Evolutionary conservation across 2,888 invertebrate species (phyloP).

Genomic region (Ormyrus thymus): DNA sequence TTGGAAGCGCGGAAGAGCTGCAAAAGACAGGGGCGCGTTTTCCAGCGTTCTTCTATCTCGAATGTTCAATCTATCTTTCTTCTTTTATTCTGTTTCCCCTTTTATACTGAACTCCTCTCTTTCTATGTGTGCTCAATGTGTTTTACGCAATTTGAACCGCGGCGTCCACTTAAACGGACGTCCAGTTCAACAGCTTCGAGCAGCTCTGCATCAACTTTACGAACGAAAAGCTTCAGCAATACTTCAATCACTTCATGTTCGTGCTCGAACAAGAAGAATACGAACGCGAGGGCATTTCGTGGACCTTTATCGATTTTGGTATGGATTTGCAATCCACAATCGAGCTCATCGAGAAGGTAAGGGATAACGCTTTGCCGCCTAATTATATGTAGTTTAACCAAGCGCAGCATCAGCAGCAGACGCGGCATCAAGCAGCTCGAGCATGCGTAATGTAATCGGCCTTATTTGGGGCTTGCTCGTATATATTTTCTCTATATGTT

Average conservation of each 20-base stretch:
- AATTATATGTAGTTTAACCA: slow-evolving; percentile 20
- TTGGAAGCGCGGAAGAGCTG: no score
- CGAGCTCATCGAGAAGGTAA: slow-evolving; percentile 93
- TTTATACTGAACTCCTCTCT: slow-evolving; percentile 54
- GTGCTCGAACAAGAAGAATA: slow-evolving; percentile 97
- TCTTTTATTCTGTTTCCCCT: slow-evolving; percentile 20
- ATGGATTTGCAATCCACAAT: slow-evolving; percentile 95
- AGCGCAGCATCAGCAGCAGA: slow-evolving; percentile 22
- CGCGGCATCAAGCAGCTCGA: slow-evolving; percentile 44
- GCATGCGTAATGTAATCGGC: slow-evolving; percentile 43
- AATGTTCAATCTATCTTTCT: slow-evolving; percentile 11
- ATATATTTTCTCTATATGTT: slow-evolving; percentile 49
- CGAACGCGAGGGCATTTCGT: slow-evolving; percentile 91
- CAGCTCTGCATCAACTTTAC: slow-evolving; percentile 98
- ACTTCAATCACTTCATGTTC: slow-evolving; percentile 98
- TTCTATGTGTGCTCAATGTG: slow-evolving; percentile 57
- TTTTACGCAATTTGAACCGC: slow-evolving; percentile 56
- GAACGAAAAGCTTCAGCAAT: slow-evolving; percentile 96
- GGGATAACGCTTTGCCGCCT: slow-evolving; percentile 39
- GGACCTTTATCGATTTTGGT: slow-evolving; percentile 97
- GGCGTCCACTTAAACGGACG: slow-evolving; percentile 60
- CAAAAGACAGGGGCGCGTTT: slow-evolving; percentile 1
- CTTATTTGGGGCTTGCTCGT: slow-evolving; percentile 58
- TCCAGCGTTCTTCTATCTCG: slow-evolving; percentile 20
- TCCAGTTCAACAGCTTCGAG: slow-evolving; percentile 94